Base-by-base conservation (phyloP, 2,113 vertebrate genomes). In the Anseranas semipalmata region DNA sequence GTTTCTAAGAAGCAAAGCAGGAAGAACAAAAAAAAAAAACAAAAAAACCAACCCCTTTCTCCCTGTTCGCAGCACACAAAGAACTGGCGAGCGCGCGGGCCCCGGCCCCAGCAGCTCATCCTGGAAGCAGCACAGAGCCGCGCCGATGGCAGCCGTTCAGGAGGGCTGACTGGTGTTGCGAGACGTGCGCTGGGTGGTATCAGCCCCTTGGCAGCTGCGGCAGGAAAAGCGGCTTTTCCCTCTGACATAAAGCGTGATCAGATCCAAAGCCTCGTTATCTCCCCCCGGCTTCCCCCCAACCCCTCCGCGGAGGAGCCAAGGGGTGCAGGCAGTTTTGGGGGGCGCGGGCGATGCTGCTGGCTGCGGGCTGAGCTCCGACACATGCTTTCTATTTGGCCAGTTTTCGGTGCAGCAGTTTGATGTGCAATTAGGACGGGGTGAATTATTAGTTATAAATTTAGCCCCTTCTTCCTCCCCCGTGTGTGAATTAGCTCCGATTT, bases 361-460 rank as follows among this genome's bases (percentile, higher is more conserved):
- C 71, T 53, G 32, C 2, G 4, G 52, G 63, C 56, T 45, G 46
- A 74, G 77, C 70, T 0, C 25, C 0, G 2, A 8, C 52, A 46
- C 87, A 85, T 63, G 73, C 71, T 58, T 96, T 75, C 62, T 41
- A 33, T 74, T 58, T 71, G 67, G 48, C 15, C 82, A 32, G 41
- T 35, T 80, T 75, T 84, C 43, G 71, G 59, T 53, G 87, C 48
- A 11, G 52, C 19, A 20, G 32, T 88, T 93, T 87, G 75, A 87
- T 0, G 0, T 70, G 48, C 45, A 66, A 80, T 94, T 58, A 76
- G 60, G 45, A 59, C 13, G 22, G 41, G 73, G 24, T 45, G 73
- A 73, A 83, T 80, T 85, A 72, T 76, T 88, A 56, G 70, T 58
- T 81, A 95, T 52, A 83, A 62, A 67, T 90, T 46, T 50, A 80